Base-by-base conservation (phyloP, 2,797 vertebrate genomes). In the Monodelphis domestica region DNA sequence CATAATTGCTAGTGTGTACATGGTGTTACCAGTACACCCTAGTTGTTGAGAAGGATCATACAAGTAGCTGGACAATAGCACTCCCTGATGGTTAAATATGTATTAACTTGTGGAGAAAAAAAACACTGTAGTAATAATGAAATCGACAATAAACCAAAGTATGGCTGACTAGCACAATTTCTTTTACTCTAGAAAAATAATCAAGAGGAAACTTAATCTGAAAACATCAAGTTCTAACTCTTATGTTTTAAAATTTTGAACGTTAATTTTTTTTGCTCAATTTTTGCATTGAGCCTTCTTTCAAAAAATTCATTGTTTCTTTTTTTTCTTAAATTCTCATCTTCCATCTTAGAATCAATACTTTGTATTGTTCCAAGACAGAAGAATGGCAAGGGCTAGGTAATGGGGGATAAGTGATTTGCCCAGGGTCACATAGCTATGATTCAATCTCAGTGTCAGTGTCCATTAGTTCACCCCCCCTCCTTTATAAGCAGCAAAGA, bases 151-250 rank as follows among this genome's bases (percentile, higher is more conserved):
- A 28, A 84, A 84, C 70, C 38, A 84, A 89, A 59, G 2, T 70
- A 0, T 11, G 52, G n/a, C 54, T 89, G n/a, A 78, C 38, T 54
- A 93, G 54, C 30, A 78, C 89, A 29, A 38, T 70, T 88, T 90
- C 17, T 93, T 88, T 91, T 50, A 84, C 26, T 96, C 94, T 88
- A 89, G 51, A 90, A 53, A 89, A 33, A 90, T 24, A 55, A 24
- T 29, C 59, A n/a, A 29, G 91, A 89, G 33, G 12, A 14, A 63
- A 14, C 26, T 15, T 45, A 24, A 89, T 56, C 7, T 91, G 91
- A 89, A 56, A 89, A 92, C 88, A 84, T 87, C 89, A 38, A 78
- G n/a, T 91, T 91, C 87, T 84, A 17, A 53, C 93, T 91, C n/a
- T n/a, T 93, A 51, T 59, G 52, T 12, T 45, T 90, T 87, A 91